Evolutionary conservation across 2,797 vertebrate species (phyloP), one percentile per base, ranked within the genome.

Genomic region (Crocodylus rhombifer): DNA sequence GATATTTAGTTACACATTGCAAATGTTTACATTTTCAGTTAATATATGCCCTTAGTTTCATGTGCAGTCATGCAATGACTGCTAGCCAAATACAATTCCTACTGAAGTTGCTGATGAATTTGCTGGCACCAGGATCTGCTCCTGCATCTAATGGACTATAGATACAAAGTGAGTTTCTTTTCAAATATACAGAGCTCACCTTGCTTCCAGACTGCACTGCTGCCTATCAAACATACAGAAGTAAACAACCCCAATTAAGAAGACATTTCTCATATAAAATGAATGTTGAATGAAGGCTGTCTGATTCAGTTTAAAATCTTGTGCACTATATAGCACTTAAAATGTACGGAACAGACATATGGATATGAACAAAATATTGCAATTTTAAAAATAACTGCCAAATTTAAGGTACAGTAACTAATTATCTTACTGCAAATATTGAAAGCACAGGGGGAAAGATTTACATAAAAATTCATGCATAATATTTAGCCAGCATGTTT

Each of bases 161-260:
- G 26, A 58, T 77, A 58, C 2, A 21, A 30, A 58, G 16, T 58
- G 55, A 77, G 28, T 76, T 58, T 77, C 17, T 77, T 51, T 73
- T 73, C 55, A 56, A 21, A n/a, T 55, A 63, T 83, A 63, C 21
- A 57, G 77, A 80, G 76, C 26, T 55, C 14, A 91, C 25, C 28
- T 18, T 82, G 58, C 2, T 23, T 64, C 26, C 60, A 76, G 74
- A 28, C 80, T 33, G 42, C 80, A 30, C 28, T 26, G 58, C 65
- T 91, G 17, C 30, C 58, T 78, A 94, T 65, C 78, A 28, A 58
- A 75, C 51, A 83, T 65, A 86, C 93, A 95, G 91, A 91, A 91
- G 91, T 96, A 95, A 95, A 97, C 90, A 95, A 94, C 78, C 62
- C 88, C 88, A 95, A 95, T 89, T 96, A 92, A 84, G 92, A 92